A percentile compares a stretch with the other conserved stretches of the same genome.
Conservation (phyloP, 2,888 invertebrate genomes). For the Thelaira solivaga region DNA sequence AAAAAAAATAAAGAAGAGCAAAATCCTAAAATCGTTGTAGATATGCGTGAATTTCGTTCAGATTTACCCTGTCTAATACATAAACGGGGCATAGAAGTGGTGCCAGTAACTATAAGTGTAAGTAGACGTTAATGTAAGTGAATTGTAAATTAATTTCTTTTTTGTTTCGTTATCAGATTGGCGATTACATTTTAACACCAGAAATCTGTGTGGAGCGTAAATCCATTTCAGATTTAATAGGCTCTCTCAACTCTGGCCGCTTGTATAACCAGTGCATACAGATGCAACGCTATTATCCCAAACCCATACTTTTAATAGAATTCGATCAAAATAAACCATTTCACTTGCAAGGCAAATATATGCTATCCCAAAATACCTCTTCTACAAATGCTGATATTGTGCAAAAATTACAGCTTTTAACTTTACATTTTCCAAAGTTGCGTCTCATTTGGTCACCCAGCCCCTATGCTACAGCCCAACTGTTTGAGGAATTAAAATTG, state of each 20-base stretch:
- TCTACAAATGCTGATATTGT: slow-evolving; percentile 86
- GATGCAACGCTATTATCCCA: slow-evolving; percentile 92
- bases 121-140: not conserved
- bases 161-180: slow-evolving; percentile 90
- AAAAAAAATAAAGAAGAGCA: slow-evolving; percentile 82
- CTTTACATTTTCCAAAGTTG: slow-evolving; percentile 94
- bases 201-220: slow-evolving; percentile 98
- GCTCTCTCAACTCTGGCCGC: slow-evolving; percentile 95
- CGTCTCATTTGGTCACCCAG: slow-evolving; percentile 97
- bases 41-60: slow-evolving; percentile 98
- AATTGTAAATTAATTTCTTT: not conserved
- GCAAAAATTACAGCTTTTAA: slow-evolving; percentile 93
- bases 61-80: slow-evolving; percentile 96
- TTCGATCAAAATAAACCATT: slow-evolving; percentile 97
- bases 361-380: slow-evolving; percentile 84
- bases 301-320: slow-evolving; percentile 95
- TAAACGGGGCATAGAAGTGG: slow-evolving; percentile 93
- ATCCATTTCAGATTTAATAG: slow-evolving; percentile 96
- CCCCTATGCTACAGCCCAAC: slow-evolving; percentile 95
- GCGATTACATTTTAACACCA: slow-evolving; percentile 97
- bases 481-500: slow-evolving; percentile 96
- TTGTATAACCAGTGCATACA: slow-evolving; percentile 96
- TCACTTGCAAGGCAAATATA: slow-evolving; percentile 90
- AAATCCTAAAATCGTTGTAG: slow-evolving; percentile 86
- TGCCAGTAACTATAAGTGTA: slow-evolving; percentile 90